phyloP scores from a whole-genome alignment of 2,888 invertebrate genomes.

The Drosophila atroscutellata region DNA sequence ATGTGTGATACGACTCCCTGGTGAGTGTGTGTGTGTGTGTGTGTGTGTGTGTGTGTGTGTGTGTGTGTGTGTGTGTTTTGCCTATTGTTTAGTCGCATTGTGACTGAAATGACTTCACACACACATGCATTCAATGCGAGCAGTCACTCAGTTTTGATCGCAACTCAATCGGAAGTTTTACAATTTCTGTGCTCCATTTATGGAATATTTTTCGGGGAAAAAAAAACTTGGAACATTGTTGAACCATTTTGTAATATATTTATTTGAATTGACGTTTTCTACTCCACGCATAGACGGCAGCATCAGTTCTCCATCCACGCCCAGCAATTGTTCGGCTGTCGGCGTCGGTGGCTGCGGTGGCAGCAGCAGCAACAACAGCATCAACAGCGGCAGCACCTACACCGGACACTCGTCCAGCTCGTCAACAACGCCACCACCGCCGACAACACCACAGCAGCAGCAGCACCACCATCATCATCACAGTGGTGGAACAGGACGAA shows the following conservation, averaged over 20 bases:
- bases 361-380: conserved; percentile 63
- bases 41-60: no score
- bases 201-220: background rate
- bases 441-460: conserved; percentile 33
- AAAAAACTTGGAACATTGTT: background rate
- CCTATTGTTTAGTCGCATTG: conserved; percentile 16
- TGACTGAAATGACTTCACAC: background rate
- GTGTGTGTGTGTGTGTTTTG: background rate
- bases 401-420: conserved; percentile 33
- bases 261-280: background rate
- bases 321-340: conserved; percentile 72
- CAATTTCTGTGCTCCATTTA: background rate
- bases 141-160: background rate
- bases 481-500: conserved; percentile 10
- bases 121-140: conserved; percentile 3
- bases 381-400: conserved; percentile 58
- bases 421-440: conserved; percentile 66
- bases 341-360: conserved; percentile 49
- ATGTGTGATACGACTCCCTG: conserved; percentile 12
- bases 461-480: background rate
- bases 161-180: background rate
- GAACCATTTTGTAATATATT: background rate
- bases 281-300: conserved; percentile 73
- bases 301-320: conserved; percentile 84
- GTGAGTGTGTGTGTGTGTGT: background rate